Evolutionary conservation across 2,888 invertebrate genomes (phyloP).

Genomic region (Dromius quadrimaculatus): DNA sequence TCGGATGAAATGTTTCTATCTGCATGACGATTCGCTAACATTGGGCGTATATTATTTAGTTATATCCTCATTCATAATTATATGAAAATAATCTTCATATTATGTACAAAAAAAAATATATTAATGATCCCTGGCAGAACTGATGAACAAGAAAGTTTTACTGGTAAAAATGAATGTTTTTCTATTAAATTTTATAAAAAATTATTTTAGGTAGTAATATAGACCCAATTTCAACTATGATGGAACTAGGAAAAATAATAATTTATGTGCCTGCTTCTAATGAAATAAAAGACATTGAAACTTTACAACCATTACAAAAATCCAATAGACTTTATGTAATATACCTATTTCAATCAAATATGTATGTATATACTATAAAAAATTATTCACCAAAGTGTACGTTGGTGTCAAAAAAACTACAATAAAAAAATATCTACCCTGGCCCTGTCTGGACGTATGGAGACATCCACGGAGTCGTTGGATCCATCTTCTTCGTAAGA

Average conservation of each 20-base stretch:
- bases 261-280: conserved; percentile 26
- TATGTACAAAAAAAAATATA: no score
- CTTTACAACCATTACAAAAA: conserved; percentile 21
- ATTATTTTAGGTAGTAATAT: no score
- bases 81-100: no score
- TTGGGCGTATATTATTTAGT: conserved; percentile 5
- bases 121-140: no score
- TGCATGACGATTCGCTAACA: conserved; percentile 15
- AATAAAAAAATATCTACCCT: conserved; percentile 69
- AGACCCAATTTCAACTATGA: conserved; percentile 10
- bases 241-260: conserved; percentile 9
- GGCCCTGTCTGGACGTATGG: conserved; percentile 73
- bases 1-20: conserved; percentile 30
- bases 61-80: no score
- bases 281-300: conserved; percentile 36
- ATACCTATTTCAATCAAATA: conserved; percentile 9
- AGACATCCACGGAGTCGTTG: conserved; percentile 70
- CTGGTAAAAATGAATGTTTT: no score
- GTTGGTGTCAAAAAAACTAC: conserved; percentile 9
- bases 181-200: no score
- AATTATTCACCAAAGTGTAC: conserved; percentile 7
- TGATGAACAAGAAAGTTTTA: no score
- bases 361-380: conserved; percentile 21
- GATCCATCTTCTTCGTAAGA: conserved; percentile 73
- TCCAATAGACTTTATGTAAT: conserved; percentile 34